Evolutionary conservation across 2,888 invertebrate species (phyloP).

Genomic region (Machimus rusticus): DNA sequence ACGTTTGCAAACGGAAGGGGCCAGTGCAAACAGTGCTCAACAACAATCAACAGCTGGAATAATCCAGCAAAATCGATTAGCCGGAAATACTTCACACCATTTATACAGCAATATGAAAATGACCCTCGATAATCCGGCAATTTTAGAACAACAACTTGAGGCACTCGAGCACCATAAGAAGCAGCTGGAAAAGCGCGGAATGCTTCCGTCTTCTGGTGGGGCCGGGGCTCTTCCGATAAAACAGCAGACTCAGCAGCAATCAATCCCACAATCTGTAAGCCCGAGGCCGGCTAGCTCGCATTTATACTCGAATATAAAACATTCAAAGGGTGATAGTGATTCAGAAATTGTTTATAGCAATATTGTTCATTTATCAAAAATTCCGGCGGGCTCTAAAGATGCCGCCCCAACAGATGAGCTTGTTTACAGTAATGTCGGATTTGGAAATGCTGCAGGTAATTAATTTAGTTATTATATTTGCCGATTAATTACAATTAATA

Average conservation of each 20-base stretch:
- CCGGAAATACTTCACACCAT: conserved; percentile 41
- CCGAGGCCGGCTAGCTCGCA: conserved; percentile 39
- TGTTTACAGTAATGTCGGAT: conserved; percentile 69
- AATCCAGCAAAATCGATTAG: background rate
- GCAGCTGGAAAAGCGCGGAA: conserved; percentile 59
- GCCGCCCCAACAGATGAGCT: conserved; percentile 49
- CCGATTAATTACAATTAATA: background rate
- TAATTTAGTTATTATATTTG: background rate
- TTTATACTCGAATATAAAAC: conserved; percentile 58
- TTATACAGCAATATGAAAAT: conserved; percentile 53
- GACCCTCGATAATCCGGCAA: conserved; percentile 60
- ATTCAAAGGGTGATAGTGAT: background rate
- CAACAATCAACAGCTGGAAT: background rate
- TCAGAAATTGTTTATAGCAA: conserved; percentile 66
- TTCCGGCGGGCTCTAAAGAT: conserved; percentile 47
- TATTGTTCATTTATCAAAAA: conserved; percentile 63
- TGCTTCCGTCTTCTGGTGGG: conserved; percentile 46
- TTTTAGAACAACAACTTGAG: conserved; percentile 60
- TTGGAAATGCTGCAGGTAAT: conserved; percentile 4
- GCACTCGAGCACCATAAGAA: conserved; percentile 62
- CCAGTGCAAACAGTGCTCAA: background rate
- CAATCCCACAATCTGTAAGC: background rate
- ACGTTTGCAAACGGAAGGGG: conserved; percentile 56
- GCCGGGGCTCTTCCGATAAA: conserved; percentile 13
- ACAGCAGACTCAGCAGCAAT: background rate